Evolutionary conservation across 2,888 invertebrate genomes (phyloP), one percentile per base, ranked within the genome.

Genomic region (Heteromurus nitidus): DNA sequence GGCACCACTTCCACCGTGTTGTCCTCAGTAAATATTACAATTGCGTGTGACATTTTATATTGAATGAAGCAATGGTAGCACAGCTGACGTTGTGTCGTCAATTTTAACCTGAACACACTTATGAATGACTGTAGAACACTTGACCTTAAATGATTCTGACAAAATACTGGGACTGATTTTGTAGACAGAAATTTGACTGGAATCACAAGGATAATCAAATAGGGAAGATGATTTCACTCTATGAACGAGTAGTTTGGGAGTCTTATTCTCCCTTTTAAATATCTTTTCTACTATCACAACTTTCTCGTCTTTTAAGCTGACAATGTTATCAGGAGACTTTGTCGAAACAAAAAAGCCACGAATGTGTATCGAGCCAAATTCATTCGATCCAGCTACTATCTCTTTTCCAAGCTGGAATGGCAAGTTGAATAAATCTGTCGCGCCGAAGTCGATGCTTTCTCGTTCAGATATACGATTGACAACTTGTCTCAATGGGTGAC

Each of bases 401-500:
- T 24, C 22, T 3, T 7, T 22, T 22, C 58, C 58, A 11, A 5
- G 22, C 22, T 3, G 3, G 24, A 11, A 9, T 16, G 3, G 1
- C 31, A 30, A 13, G 5, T 62, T 30, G 7, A 16, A 3, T 62
- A 11, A 13, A 30, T 9, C 13, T 2, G 18, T 13, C 11, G 26
- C 13, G 26, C 1, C 1, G 2, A 16, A 5, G 2, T 22, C 9
- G 16, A 2, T 1, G 1, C 11, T 1, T n/a, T 65, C 72, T 53
- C 16, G 9, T 64, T 75, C 81, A 18, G 20, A 3, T 28, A 84
- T 22, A 26, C 76, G 1, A n/a, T 42, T 26, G 3, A 22, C 20
- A 2, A 84, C 30, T 72, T 84, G 83, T 28, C 73, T 53, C 16
- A 79, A 26, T 11, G 77, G 81, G 0, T 58, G 2, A n/a, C 58